Base-by-base conservation (phyloP, 2,888 invertebrate species). In the Spilarctia lutea region DNA sequence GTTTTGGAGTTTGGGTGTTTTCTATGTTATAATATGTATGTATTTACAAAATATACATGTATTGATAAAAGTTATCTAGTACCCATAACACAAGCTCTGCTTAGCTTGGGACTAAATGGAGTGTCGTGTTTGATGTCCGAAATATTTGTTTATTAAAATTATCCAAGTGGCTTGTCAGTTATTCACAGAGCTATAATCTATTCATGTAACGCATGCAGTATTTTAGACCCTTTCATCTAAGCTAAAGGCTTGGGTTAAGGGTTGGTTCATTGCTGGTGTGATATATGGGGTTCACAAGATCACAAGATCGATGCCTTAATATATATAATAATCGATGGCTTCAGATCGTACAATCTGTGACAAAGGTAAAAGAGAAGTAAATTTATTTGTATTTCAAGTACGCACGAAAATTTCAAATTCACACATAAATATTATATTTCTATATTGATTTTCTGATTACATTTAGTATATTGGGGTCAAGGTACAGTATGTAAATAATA, bases 401-500 rank as follows among this genome's bases (percentile, higher is more conserved):
- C 8, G 33, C 35, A 42, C 27, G 8, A 30, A 71, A 42, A 35
- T n/a, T 56, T 56, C 39, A 35, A 20, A 18, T 68, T 8, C 11
- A 27, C 30, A 48, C 52, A 52, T 56, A n/a, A 33, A 52, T n/a
- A 69, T 52, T 13, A 69, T 56, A 69, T 33, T 52, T 68, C 24
- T 11, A 18, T 56, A 69, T 35, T 35, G 35, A n/a, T 69, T 69
- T 42, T 70, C 45, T 10, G 30, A 33, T 56, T 52, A 48, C 27
- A 30, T 42, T 71, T n/a, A 20, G 60, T 69, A 35, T 65, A 48
- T 65, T 63, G 56, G 20, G 73, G 60, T 67, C 39, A 73, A 60
- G 33, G 73, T 73, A 42, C 63, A 68, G 24, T 63, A 73, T 68
- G 73, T 73, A 56, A 81, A 65, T 72, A 66, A 35, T 35, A 72